Evolutionary conservation across 2,888 invertebrate species (phyloP).

Genomic region (Drosophila anomelani): DNA sequence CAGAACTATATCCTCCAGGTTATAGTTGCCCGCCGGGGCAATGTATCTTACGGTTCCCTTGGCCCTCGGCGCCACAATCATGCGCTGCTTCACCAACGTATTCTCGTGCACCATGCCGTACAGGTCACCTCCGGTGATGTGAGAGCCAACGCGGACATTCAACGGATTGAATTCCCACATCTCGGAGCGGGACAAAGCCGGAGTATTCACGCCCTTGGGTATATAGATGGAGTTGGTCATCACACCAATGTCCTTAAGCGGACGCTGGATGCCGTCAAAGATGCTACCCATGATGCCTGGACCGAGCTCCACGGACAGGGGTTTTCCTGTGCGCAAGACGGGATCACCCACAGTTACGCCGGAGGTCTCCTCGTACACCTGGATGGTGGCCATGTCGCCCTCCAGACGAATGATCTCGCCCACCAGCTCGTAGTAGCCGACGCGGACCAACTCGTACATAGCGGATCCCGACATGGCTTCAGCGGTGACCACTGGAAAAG

Average conservation of each 20-base stretch:
- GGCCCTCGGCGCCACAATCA: conserved; percentile 97
- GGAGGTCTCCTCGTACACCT: conserved; percentile 98
- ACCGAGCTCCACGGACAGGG: conserved; percentile 98
- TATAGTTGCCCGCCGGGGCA: conserved; percentile 97
- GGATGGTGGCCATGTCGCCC: conserved; percentile 99
- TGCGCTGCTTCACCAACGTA: conserved; percentile 97
- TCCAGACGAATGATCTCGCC: conserved; percentile 99
- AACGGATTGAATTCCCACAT: conserved; percentile 97
- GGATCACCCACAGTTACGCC: conserved; percentile 99
- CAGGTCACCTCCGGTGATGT: conserved; percentile 99
- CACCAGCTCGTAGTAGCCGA: conserved; percentile 98
- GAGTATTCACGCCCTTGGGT: conserved; percentile 98
- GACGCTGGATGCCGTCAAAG: conserved; percentile 99
- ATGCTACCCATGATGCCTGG: conserved; percentile 99
- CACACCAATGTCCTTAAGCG: conserved; percentile 96
- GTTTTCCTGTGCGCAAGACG: conserved; percentile 98
- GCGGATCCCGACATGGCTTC: conserved; percentile 99
- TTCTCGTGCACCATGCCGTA: conserved; percentile 98
- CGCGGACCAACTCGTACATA: conserved; percentile 99
- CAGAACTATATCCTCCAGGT: conserved; percentile 95
- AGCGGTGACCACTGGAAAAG: conserved; percentile 96
- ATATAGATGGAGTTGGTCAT: conserved; percentile 98
- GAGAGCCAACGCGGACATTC: conserved; percentile 93
- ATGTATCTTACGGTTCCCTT: conserved; percentile 98
- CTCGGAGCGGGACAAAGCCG: conserved; percentile 91